Base-by-base conservation (phyloP, 2,797 vertebrate species). In the Siniperca undulata region DNA sequence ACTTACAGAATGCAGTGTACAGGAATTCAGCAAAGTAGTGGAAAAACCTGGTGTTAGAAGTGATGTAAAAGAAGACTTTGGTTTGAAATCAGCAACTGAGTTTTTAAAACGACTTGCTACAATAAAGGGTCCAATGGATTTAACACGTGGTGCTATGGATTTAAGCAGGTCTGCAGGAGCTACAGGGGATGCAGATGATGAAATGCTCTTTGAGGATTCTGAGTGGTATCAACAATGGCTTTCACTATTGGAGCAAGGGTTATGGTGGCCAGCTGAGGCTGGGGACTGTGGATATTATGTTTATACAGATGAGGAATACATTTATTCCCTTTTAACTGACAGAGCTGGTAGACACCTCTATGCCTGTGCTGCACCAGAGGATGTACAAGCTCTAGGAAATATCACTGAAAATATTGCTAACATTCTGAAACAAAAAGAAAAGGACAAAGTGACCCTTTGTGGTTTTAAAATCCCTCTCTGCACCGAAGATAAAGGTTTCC, bases 271-370 rank as follows among this genome's bases (percentile, higher is more conserved):
- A 27, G 97, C 97, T 74, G 98, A 99, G 82, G 92, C 94, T 86
- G 97, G 97, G 20, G 95, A 98, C 65, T 99, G 97, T 95, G 98
- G 98, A 3, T 98, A 99, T 91, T 99, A 96, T 85, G 95, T 98
- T 93, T 99, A 98, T 86, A 97, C 97, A 52, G 96, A 99, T 92
- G 96, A 96, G 60, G 95, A 97, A 42, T 97, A 96, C 78, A 97
- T 99, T 71, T 99, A 98, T 92, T 99, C 97, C 0, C 91, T 99
- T 67, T 94, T 99, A 71, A 99, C 99, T 38, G 98, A 99, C 92
- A 95, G 95, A 89, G 93, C 95, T 83, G 98, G 98, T 7, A 95
- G 96, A 74, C 97, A 98, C 83, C 95, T 97, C 2, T 99, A 99
- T 34, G 94, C 97, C 17, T 99, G 97, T 90, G 95, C 95, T 84